These are phyloP conservation scores for Notolabrus celidotus DNA, from an alignment of 2,797 vertebrate species.

Conservation along the genomic window DNA sequence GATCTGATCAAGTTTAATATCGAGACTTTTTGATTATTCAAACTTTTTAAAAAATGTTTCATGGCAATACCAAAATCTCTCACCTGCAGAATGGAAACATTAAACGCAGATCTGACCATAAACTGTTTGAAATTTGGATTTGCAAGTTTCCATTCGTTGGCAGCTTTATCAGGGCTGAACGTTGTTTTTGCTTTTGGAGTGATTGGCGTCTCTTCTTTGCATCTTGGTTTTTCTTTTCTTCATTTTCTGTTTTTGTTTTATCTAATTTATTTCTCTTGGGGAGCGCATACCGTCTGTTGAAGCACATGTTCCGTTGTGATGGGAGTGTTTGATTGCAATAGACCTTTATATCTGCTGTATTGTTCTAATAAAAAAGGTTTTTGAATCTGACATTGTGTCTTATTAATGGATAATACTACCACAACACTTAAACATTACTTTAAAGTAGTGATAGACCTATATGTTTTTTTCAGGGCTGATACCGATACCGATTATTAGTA, in stretches of 20 bases:
- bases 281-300: conserved; percentile 71
- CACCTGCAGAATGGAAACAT: conserved; percentile 33
- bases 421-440: neutral
- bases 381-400: conserved; percentile 57
- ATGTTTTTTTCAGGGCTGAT: no score
- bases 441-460: no score
- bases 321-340: conserved; percentile 83
- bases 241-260: conserved; percentile 46
- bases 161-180: conserved; percentile 17
- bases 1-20: neutral
- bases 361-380: conserved; percentile 86
- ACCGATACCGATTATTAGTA: no score
- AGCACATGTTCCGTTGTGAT: conserved; percentile 76
- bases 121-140: conserved; percentile 35
- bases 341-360: conserved; percentile 87
- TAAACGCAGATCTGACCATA: conserved; percentile 18
- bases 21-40: conserved; percentile 21
- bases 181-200: conserved; percentile 13
- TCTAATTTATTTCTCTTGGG: conserved; percentile 81
- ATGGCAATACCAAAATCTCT: conserved; percentile 52
- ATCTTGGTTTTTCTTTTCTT: conserved; percentile 6
- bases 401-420: neutral
- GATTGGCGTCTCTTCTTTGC: conserved; percentile 21
- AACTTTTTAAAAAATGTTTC: conserved; percentile 29
- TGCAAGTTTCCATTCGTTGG: conserved; percentile 27